Evolutionary conservation across 1,140 invertebrate genomes (phyloP).

Genomic region (Drosophila sturtevanti): DNA sequence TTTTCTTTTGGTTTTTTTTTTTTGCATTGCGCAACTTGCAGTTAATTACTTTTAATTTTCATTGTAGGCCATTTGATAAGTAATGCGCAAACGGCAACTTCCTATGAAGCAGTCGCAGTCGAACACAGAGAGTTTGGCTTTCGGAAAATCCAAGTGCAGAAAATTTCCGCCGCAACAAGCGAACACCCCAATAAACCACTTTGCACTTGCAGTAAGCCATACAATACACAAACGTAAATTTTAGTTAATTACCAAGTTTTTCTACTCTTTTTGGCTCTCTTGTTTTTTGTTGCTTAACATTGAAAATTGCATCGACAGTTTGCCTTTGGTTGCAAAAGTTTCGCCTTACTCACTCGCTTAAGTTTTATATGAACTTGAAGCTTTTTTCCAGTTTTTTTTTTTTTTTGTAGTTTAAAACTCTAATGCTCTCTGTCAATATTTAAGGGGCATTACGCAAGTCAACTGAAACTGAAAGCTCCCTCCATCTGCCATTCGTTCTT

Average conservation of each 20-base stretch:
- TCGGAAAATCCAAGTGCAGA: slow-evolving; percentile 10
- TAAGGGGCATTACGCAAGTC: slow-evolving; percentile 2
- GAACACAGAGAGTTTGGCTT: neutral
- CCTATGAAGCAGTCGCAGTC: neutral
- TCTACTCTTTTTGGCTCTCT: slow-evolving; percentile 16
- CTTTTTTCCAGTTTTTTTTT: neutral
- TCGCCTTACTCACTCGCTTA: neutral
- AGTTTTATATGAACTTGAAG: slow-evolving; percentile 16
- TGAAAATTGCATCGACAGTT: slow-evolving; percentile 11
- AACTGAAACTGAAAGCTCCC: neutral
- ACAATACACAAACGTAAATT: slow-evolving; percentile 6
- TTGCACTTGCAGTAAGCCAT: slow-evolving; percentile 5
- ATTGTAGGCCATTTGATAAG: slow-evolving; percentile 27
- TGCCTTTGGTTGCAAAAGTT: slow-evolving; percentile 6
- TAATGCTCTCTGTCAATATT: slow-evolving; percentile 5
- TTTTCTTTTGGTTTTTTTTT: neutral
- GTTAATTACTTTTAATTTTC: slow-evolving; percentile 25
- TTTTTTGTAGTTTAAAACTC: neutral
- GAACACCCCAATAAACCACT: slow-evolving; percentile 14
- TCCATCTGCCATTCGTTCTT: neutral
- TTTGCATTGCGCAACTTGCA: slow-evolving; percentile 10
- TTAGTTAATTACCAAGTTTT: slow-evolving; percentile 18
- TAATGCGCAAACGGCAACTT: slow-evolving; percentile 1
- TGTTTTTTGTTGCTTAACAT: slow-evolving; percentile 11
- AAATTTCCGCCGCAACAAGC: slow-evolving; percentile 6